Conservation (phyloP, 2,797 vertebrate species). For the Neostethus bicornis region DNA sequence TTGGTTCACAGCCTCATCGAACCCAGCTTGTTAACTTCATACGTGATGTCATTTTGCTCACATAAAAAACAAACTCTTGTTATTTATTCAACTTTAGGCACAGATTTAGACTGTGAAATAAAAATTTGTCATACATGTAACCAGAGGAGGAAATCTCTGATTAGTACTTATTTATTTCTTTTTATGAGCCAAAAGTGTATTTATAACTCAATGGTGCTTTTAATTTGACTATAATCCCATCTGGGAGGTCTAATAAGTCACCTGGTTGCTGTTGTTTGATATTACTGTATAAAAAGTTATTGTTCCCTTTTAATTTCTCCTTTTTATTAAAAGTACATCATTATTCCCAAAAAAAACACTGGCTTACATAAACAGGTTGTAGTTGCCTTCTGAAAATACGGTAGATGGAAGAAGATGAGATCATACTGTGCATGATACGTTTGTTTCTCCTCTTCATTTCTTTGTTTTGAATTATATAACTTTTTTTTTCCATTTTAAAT, state of each 20-base stretch:
- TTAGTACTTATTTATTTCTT: conserved; percentile 27
- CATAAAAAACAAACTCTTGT: conserved; percentile 14
- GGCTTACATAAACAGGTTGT: conserved; percentile 43
- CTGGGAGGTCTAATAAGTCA: conserved; percentile 57
- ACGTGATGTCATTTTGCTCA: conserved; percentile 43
- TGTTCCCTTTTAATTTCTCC: conserved; percentile 45
- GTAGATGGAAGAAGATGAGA: conserved; percentile 45
- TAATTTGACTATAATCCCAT: conserved; percentile 44
- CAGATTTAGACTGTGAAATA: conserved; percentile 32
- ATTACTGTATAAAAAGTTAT: conserved; percentile 49
- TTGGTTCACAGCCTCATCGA: conserved; percentile 16
- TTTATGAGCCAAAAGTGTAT: conserved; percentile 50
- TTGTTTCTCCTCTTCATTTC: conserved; percentile 51
- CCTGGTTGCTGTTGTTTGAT: conserved; percentile 73
- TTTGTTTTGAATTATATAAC: conserved; percentile 43
- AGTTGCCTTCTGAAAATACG: conserved; percentile 46
- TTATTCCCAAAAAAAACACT: conserved; percentile 38
- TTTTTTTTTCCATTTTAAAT: conserved; percentile 54
- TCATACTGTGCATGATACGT: conserved; percentile 61
- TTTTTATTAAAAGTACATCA: conserved; percentile 51
- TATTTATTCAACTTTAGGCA: conserved; percentile 22
- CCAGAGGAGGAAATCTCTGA: conserved; percentile 20
- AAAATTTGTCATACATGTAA: conserved; percentile 3
- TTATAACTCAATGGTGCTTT: conserved; percentile 53
- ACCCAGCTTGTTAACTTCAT: conserved; percentile 24